phyloP scores from a whole-genome alignment of 2,797 vertebrate species.

The Lithobates sylvaticus region DNA sequence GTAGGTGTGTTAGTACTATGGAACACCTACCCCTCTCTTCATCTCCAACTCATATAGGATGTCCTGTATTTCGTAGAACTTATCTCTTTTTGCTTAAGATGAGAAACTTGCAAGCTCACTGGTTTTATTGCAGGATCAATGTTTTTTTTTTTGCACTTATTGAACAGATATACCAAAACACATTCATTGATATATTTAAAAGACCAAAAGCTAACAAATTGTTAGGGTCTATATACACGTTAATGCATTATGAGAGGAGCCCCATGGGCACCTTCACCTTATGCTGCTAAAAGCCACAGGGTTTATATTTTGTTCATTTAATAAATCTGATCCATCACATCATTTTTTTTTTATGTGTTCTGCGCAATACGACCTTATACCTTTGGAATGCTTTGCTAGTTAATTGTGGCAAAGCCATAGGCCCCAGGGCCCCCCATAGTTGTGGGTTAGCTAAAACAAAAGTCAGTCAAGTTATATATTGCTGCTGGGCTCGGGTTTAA shows the following conservation, averaged over 20 bases:
- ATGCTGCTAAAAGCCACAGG: not conserved
- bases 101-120: no score
- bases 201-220: not conserved
- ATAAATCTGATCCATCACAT: no score
- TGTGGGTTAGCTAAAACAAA: not conserved
- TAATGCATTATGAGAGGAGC: no score
- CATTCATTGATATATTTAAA: no score
- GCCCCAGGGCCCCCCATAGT: not conserved
- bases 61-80: no score
- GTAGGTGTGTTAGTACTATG: no score
- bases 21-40: no score
- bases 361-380: not conserved
- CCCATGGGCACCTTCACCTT: not conserved
- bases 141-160: no score
- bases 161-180: no score
- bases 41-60: no score
- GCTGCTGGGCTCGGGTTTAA: not conserved
- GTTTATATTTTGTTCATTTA: not conserved
- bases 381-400: not conserved
- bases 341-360: not conserved
- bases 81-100: no score
- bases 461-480: not conserved
- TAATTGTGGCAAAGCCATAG: not conserved
- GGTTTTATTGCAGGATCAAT: not conserved
- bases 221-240: no score